A percentile compares a stretch with the other conserved stretches of the same genome.
phyloP scores from a whole-genome alignment of 2,888 invertebrate species.

The Caenorhabditis wallacei region DNA sequence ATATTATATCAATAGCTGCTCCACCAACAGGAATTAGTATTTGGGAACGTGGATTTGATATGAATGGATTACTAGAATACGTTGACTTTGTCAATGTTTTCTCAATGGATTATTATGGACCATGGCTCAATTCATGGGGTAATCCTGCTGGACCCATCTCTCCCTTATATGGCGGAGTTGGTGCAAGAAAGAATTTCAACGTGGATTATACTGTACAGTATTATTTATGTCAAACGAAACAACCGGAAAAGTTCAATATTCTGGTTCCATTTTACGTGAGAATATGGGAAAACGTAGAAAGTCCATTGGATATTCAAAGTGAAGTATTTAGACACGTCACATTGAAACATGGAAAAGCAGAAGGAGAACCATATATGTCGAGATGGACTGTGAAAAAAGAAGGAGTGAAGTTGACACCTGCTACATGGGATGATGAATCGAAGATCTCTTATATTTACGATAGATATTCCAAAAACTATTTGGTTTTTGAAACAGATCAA shows the following conservation, averaged over 20 bases:
- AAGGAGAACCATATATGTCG: neutral
- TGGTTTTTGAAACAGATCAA: neutral
- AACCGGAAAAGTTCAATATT: slow-evolving; percentile 2
- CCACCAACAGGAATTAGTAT: neutral
- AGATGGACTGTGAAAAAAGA: neutral
- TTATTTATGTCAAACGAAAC: neutral
- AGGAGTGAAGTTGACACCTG: slow-evolving; percentile 5
- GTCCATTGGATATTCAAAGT: neutral
- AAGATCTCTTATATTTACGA: neutral
- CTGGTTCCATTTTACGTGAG: slow-evolving; percentile 10
- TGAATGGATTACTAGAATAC: slow-evolving; percentile 3
- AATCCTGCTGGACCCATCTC: neutral
- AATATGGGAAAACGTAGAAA: neutral
- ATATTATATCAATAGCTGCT: neutral
- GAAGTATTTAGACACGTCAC: neutral
- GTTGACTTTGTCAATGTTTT: slow-evolving; percentile 8
- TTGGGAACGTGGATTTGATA: slow-evolving; percentile 11
- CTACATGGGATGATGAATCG: slow-evolving; percentile 1
- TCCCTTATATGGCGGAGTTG: neutral
- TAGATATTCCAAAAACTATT: neutral
- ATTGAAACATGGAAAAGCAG: neutral
- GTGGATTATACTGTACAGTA: slow-evolving; percentile 1
- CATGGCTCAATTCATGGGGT: neutral
- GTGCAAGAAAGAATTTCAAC: neutral
- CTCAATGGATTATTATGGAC: slow-evolving; percentile 8